Conservation (phyloP, 1,140 invertebrate species). For the Himalopsyche phryganea region DNA sequence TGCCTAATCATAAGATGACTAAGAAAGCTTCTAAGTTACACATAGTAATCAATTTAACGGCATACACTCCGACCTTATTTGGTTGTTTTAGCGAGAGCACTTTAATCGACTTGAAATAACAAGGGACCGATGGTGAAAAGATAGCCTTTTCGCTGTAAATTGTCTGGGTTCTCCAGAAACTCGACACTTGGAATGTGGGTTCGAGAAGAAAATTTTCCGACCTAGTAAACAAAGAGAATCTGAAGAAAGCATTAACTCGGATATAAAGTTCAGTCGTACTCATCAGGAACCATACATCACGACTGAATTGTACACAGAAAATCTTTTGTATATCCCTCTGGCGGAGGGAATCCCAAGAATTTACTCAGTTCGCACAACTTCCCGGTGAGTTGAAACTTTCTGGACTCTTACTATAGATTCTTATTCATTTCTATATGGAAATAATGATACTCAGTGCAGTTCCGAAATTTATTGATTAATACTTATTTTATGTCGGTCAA, state of each 20-base stretch:
- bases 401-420: no score
- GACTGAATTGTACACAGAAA: neutral
- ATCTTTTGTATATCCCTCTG: no score
- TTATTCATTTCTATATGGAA: no score
- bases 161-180: constrained; percentile 1
- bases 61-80: neutral
- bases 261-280: neutral
- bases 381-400: no score
- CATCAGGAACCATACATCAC: neutral
- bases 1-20: no score
- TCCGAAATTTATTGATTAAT: no score
- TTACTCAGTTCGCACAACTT: no score
- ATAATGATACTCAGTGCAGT: no score
- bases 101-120: constrained; percentile 1
- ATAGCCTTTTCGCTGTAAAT: constrained; percentile 4
- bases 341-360: no score
- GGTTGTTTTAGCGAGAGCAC: neutral
- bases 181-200: neutral
- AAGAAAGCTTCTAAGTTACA: no score
- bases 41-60: no score
- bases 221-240: neutral
- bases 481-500: no score
- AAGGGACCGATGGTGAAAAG: neutral
- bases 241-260: neutral
- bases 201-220: neutral